phyloP scores from a whole-genome alignment of 2,113 vertebrate genomes.

The Perca flavescens region DNA sequence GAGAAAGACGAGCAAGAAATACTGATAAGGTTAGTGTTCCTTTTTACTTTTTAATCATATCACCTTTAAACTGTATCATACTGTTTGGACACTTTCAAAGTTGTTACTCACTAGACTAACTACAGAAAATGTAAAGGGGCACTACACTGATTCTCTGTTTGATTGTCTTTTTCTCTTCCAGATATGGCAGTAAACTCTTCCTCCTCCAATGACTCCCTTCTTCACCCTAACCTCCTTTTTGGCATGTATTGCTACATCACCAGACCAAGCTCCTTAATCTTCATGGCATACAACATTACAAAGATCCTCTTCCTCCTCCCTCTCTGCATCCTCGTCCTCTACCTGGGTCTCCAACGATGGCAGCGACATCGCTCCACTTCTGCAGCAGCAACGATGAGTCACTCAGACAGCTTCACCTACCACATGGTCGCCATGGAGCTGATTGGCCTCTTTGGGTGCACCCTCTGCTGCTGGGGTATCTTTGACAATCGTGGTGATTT shows the following conservation, averaged over 20 bases:
- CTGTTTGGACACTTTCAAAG: too few species aligned
- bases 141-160: too few species aligned
- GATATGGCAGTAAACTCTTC: too few species aligned
- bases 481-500: too few species aligned
- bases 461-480: neutral
- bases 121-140: too few species aligned
- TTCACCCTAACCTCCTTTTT: too few species aligned
- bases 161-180: too few species aligned
- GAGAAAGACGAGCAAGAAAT: neutral
- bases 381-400: neutral
- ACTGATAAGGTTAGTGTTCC: neutral
- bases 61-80: too few species aligned
- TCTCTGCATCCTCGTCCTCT: constrained; percentile 6
- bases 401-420: neutral
- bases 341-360: neutral
- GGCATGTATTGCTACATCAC: neutral
- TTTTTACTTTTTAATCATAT: neutral
- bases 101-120: too few species aligned
- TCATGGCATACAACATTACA: too few species aligned
- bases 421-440: constrained; percentile 6
- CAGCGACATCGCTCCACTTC: neutral
- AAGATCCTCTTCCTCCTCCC: neutral
- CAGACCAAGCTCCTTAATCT: neutral
- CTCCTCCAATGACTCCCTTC: neutral
- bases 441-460: too few species aligned